Percentiles rank a stretch among this genome's conserved stretches.
Evolutionary conservation across 2,113 vertebrate species (phyloP).

Genomic region (Pomatorhinus ruficollis): DNA sequence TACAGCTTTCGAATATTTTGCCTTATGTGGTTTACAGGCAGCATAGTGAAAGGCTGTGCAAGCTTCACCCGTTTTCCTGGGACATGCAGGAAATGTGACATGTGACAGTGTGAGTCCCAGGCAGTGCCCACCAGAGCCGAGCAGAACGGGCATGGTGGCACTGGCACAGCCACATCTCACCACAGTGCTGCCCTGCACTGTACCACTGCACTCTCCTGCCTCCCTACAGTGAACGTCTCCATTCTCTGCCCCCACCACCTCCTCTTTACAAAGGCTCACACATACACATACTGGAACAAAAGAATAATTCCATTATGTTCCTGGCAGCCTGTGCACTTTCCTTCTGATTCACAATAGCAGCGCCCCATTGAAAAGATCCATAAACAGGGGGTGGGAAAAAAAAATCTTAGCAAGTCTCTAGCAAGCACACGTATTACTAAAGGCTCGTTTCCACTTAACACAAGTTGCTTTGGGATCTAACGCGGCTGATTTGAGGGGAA

Average conservation of each 20-base stretch:
- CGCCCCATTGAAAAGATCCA: not conserved
- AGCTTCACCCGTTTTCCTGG: not conserved
- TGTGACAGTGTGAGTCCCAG: not conserved
- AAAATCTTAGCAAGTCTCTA: not conserved
- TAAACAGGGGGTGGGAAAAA: not conserved
- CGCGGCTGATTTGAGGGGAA: not conserved
- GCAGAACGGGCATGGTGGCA: not conserved
- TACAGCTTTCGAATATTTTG: not conserved
- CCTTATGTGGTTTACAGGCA: not conserved
- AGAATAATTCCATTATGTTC: conserved; percentile 1
- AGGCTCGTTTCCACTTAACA: conserved; percentile 19
- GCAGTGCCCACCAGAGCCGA: not conserved
- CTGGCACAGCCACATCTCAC: not conserved
- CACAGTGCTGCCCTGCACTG: not conserved
- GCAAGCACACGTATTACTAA: not conserved
- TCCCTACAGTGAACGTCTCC: not conserved
- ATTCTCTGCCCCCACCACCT: not conserved
- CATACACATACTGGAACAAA: not conserved
- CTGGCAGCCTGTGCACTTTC: not conserved
- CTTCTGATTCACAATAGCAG: not conserved
- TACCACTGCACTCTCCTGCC: not conserved
- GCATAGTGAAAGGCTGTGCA: not conserved
- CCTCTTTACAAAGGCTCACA: conserved; percentile 39
- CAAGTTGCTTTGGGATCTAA: conserved; percentile 30
- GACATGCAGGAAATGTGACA: not conserved